Percentiles rank a stretch among this genome's conserved stretches.
phyloP scores from a whole-genome alignment of 2,888 invertebrate genomes.

The Thecocarcelia acutangulata region DNA sequence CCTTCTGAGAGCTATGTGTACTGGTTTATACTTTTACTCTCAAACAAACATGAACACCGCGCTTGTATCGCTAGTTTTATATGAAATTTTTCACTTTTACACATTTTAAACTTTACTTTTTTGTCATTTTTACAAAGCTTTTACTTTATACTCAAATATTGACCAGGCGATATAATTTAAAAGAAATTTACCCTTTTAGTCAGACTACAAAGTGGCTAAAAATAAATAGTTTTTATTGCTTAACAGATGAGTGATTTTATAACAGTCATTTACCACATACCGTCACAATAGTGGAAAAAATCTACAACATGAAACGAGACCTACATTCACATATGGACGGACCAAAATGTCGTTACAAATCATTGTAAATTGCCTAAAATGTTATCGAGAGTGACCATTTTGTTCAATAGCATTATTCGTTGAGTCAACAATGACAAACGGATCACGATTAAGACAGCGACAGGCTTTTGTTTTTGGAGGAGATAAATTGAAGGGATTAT shows the following conservation, averaged over 20 bases:
- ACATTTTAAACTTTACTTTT: no score
- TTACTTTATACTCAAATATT: conserved; percentile 48
- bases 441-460: conserved; percentile 34
- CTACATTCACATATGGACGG: conserved; percentile 21
- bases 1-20: no score
- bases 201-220: conserved; percentile 64
- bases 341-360: conserved; percentile 57
- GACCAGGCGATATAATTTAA: conserved; percentile 45
- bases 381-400: conserved; percentile 50
- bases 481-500: conserved; percentile 50
- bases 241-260: conserved; percentile 66
- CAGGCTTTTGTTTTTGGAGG: not conserved
- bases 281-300: conserved; percentile 7
- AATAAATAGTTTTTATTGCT: conserved; percentile 69
- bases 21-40: no score
- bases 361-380: conserved; percentile 66
- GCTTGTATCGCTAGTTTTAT: no score
- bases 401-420: conserved; percentile 23
- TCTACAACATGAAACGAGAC: not conserved
- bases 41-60: no score
- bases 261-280: conserved; percentile 23
- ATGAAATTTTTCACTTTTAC: no score
- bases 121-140: not conserved
- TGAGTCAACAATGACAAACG: conserved; percentile 42
- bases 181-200: conserved; percentile 51